Evolutionary conservation across 2,113 vertebrate genomes (phyloP).

Genomic region (Piliocolobus tephrosceles): DNA sequence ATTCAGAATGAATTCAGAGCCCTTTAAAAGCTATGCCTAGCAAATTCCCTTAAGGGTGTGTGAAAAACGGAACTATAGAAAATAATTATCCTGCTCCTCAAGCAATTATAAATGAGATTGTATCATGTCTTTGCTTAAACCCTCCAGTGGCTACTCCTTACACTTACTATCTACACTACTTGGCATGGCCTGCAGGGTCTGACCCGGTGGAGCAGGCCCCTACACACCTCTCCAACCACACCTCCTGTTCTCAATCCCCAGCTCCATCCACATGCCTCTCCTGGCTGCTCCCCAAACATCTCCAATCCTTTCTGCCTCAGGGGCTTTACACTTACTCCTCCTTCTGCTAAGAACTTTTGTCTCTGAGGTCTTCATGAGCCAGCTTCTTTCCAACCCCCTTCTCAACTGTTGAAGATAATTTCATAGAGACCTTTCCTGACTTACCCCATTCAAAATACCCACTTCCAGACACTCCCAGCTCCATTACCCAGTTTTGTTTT

Average conservation of each 20-base stretch:
- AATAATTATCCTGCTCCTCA: background rate
- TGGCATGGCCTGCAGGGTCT: too few relatives aligned
- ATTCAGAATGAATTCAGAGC: background rate
- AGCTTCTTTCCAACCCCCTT: background rate
- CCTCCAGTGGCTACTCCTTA: background rate
- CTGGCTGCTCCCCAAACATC: background rate
- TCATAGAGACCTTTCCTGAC: background rate
- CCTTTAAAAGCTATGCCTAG: background rate
- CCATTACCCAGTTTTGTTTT: background rate
- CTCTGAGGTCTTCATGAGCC: background rate
- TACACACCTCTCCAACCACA: background rate
- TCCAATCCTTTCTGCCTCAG: background rate
- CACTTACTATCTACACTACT: fast-evolving
- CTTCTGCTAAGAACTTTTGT: background rate
- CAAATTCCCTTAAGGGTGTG: background rate
- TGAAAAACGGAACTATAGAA: background rate
- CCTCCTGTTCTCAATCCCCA: background rate
- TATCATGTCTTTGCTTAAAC: background rate
- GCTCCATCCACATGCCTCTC: too few relatives aligned
- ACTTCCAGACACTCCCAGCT: too few relatives aligned
- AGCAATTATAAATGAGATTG: background rate
- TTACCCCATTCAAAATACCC: background rate
- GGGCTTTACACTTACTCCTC: background rate
- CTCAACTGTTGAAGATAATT: background rate
- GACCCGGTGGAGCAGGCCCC: background rate